phyloP scores from a whole-genome alignment of 30 jellyfish, hydroid and myxozoan genomes.

The Chironex yamaguchii region DNA sequence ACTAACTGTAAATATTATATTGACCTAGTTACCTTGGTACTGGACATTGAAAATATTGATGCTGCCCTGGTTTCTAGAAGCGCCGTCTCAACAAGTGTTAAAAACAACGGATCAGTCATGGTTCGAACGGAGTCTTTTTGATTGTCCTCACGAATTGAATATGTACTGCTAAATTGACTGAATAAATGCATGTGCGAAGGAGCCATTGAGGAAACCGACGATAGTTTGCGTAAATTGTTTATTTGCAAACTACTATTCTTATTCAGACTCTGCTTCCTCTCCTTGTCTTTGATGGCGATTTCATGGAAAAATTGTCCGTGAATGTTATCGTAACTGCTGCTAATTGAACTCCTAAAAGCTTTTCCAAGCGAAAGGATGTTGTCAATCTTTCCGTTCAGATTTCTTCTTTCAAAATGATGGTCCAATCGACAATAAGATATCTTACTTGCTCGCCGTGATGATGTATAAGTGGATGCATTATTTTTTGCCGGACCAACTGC shows the following conservation, averaged over 20 bases:
- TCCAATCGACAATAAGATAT: background rate
- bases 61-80: no score
- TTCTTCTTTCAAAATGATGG: background rate
- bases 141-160: background rate
- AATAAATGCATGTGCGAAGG: background rate
- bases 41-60: no score
- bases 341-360: background rate
- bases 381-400: background rate
- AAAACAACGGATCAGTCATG: background rate
- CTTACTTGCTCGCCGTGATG: background rate
- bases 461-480: no score
- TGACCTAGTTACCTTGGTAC: no score
- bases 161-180: background rate
- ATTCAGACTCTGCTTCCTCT: background rate
- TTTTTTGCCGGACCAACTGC: background rate
- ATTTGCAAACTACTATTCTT: no score
- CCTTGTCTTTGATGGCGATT: background rate
- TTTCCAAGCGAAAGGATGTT: background rate
- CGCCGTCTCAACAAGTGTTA: background rate
- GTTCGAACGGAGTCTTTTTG: background rate
- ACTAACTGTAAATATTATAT: no score
- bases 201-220: background rate
- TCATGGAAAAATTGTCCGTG: background rate
- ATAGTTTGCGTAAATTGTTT: no score
- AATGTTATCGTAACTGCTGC: background rate